Base-by-base conservation (phyloP, 2,888 invertebrate genomes). In the Fragum sueziense region DNA sequence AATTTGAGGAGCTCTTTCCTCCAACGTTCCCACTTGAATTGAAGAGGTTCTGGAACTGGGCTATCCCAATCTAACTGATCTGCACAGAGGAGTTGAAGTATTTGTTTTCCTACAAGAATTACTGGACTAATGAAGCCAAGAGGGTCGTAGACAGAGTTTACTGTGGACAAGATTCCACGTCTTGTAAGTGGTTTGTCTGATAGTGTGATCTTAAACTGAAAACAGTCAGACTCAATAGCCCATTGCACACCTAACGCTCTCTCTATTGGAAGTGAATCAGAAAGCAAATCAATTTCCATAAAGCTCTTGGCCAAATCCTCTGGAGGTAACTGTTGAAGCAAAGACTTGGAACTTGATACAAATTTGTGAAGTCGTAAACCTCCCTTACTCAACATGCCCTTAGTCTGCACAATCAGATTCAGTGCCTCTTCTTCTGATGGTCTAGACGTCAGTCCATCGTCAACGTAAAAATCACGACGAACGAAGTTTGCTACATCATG, bases 41-140 rank as follows among this genome's bases (percentile, higher is more conserved):
- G 7, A n/a, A 84, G 31, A 9, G 25, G 11, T 1, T 85, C 83
- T n/a, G 86, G 76, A 9, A 87, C 22, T 11, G 86, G 82, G 29
- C 72, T 81, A 67, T 87, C 87, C 87, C 88, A 88, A 54, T 74
- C 81, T 0, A 33, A 2, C 3, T 82, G 61, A 6, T 78, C 51
- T 25, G 22, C 62, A 51, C 84, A 86, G 73, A 86, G 73, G 34
- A 80, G 37, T 62, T 87, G 88, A n/a, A 88, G 51, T 9, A 87
- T 79, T 47, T 82, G 75, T 51, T 86, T 87, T 1, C 84, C 82
- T 11, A 71, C 51, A 6, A 87, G 75, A 11, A 82, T 29, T 29
- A 86, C 74, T 25, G 87, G 88, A 2, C 86, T 62, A 29, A 89
- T 74, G 29, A 88, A 70, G 4, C 84, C 86, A 52, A 88, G 74